Evolutionary conservation across 2,888 invertebrate species (phyloP).

Genomic region (Apamea crenata): DNA sequence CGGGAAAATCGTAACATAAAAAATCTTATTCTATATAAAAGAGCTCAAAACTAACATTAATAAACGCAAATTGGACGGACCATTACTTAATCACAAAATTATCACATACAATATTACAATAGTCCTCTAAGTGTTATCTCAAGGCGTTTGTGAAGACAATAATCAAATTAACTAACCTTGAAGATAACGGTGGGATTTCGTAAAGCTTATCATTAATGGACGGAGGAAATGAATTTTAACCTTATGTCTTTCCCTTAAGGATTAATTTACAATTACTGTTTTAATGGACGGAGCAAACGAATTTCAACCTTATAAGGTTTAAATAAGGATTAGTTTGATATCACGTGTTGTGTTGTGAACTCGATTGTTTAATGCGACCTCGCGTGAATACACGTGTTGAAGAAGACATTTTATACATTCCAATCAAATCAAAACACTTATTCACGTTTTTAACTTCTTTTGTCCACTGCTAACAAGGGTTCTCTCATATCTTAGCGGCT

Average conservation of each 20-base stretch:
- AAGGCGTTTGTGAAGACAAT: conserved; percentile 36
- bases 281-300: background rate
- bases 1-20: background rate
- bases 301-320: background rate
- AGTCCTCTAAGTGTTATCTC: conserved; percentile 43
- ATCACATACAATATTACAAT: conserved; percentile 43
- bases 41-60: conserved; percentile 12
- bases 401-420: background rate
- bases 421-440: background rate
- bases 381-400: conserved; percentile 34
- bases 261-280: background rate
- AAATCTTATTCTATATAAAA: conserved; percentile 3
- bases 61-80: conserved; percentile 47
- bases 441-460: background rate
- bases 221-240: conserved; percentile 65
- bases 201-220: conserved; percentile 63
- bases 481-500: background rate
- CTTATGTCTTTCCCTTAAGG: conserved; percentile 66
- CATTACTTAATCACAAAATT: conserved; percentile 36
- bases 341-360: background rate
- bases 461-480: background rate
- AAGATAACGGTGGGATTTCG: conserved; percentile 48
- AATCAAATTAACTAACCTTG: conserved; percentile 60
- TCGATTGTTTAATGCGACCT: conserved; percentile 11
- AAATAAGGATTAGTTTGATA: background rate